Evolutionary conservation across 2,113 vertebrate species (phyloP), one percentile per base, ranked within the genome.

Genomic region (Cyphomyrus discorhynchus): DNA sequence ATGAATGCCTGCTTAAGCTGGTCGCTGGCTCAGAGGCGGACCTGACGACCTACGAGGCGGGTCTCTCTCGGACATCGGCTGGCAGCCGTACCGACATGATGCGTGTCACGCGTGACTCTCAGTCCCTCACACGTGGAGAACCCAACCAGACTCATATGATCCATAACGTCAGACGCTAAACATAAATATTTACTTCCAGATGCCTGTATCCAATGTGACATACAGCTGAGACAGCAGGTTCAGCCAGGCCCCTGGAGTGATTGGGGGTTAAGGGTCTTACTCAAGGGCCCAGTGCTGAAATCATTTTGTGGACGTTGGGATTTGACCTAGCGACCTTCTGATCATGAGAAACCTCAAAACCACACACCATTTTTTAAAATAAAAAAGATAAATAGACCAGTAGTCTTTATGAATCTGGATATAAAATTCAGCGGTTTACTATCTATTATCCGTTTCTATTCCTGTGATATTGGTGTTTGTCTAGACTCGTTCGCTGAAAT

Each of bases 1-100:
- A 87, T 35, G 85, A 87, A 87, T 87, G 85, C 39, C 50, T 87
- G 31, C 53, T 87, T 53, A 39, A 87, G 85, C 47, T 15, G 50
- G 15, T 17, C 17, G 15, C 27, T 42, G 85, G 45, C 50, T 47
- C 50, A 9, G n/a, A 53, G n/a, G n/a, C 31, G 39, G 45, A 47
- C 45, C 47, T n/a, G 47, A 45, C 0, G 27, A 56, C 50, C 47
- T 19, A 56, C 21, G 50, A 35, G 50, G 47, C 9, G 27, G 10
- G 46, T 52, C 10, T 31, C 85, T 86, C 50, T 17, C 15, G 15
- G 50, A n/a, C 27, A 39, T 17, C 6, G 31, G 70, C 35, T 7
- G 15, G 31, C 15, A 13, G 70, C 11, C 9, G 17, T 2, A 6
- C 15, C 5, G 6, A 80, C 35, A 13, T 42, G 74, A 42, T 6